Evolutionary conservation across 2,888 invertebrate species (phyloP), one percentile per base, ranked within the genome.

Genomic region (Agonopterix heracliana): DNA sequence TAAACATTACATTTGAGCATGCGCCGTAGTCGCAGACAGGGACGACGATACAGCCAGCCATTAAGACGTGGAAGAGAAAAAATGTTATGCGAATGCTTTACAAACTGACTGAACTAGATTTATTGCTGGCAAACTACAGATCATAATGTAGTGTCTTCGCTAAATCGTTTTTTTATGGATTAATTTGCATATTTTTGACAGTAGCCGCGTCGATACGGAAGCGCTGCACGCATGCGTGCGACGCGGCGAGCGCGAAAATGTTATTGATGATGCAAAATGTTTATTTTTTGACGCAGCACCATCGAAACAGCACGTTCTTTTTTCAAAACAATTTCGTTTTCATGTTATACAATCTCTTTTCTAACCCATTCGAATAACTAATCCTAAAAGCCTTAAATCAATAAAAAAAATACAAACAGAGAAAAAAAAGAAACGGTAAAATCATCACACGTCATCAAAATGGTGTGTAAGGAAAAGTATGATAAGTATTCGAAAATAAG

Each of bases 121-220:
- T 58, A 64, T 63, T 53, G 59, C 55, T 61, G 63, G 52, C 45
- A 53, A 70, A 74, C 71, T 74, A 71, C 59, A 60, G 63, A 70
- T 73, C 62, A 65, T 66, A 55, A 64, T 69, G 57, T 78, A 75
- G 74, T 79, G 66, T 63, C 66, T 63, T 55, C 65, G 64, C 65
- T 77, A 66, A 76, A 78, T 79, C 68, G 73, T 64, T 73, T 81
- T 84, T 85, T 85, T 83, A 82, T 84, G 69, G 78, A 78, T 77
- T 78, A 82, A 88, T 88, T 88, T 85, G 84, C 87, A 88, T 88
- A 88, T 83, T 84, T 85, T 79, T 86, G 87, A 86, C 87, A 83
- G 81, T 63, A 68, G 63, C 61, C 60, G 72, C 63, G 67, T 60
- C 60, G 64, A 54, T 54, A 58, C 57, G 57, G 56, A 57, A 53